These are phyloP conservation scores for Cinclus cinclus DNA, from an alignment of 2,113 vertebrate genomes.

Conservation along the genomic window DNA sequence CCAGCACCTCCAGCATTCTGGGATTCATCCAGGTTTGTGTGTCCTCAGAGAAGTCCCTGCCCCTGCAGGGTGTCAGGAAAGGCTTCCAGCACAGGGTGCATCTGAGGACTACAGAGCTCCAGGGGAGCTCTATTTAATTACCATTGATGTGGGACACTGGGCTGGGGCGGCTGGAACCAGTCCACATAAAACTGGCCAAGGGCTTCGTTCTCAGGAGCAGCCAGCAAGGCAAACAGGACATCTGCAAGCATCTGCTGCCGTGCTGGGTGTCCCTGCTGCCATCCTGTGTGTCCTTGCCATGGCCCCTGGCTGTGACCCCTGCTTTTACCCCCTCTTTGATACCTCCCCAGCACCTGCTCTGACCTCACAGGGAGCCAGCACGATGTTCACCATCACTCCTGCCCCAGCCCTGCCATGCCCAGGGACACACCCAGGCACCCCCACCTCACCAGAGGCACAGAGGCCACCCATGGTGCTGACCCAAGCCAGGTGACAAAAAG, in stretches of 20 bases:
- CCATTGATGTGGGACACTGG: background rate
- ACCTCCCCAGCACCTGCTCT: background rate
- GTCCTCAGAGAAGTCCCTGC: background rate
- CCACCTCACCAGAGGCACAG: background rate
- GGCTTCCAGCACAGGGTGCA: background rate
- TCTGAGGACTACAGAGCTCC: background rate
- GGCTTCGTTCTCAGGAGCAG: background rate
- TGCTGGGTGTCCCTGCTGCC: background rate
- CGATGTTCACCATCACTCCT: accelerated
- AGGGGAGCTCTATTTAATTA: background rate
- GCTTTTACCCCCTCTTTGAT: background rate
- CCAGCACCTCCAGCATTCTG: background rate
- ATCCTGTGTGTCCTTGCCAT: background rate
- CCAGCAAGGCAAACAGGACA: background rate
- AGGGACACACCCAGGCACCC: background rate
- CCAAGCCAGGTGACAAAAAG: background rate
- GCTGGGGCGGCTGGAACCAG: background rate
- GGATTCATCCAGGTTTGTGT: background rate
- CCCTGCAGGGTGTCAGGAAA: background rate
- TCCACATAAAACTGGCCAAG: background rate
- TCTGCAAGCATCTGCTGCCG: background rate
- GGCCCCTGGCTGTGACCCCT: too few relatives aligned
- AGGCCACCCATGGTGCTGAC: background rate
- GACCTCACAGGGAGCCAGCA: background rate
- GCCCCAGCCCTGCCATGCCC: background rate